A percentile compares a stretch with the other conserved stretches of the same genome.
These are phyloP conservation scores for Tetramorium bicarinatum DNA, from an alignment of 2,888 invertebrate genomes.

Conservation along the genomic window DNA sequence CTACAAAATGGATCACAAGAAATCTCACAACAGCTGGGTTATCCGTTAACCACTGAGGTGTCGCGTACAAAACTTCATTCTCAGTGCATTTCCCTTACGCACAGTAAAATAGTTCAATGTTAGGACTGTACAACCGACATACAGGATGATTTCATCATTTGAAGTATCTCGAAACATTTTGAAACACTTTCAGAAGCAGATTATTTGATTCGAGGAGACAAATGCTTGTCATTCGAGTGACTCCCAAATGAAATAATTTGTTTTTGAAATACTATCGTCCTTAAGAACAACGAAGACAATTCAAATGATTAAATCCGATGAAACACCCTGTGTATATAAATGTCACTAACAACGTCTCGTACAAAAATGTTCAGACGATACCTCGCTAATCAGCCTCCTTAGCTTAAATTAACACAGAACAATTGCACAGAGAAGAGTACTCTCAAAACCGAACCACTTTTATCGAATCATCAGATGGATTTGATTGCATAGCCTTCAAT, in stretches of 20 bases:
- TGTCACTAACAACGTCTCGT: constrained; percentile 65
- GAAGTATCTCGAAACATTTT: neutral
- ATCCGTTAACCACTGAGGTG: constrained; percentile 57
- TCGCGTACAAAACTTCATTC: constrained; percentile 64
- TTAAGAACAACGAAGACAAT: constrained; percentile 24
- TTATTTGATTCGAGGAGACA: neutral
- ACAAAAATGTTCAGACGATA: constrained; percentile 58
- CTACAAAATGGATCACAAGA: constrained; percentile 57
- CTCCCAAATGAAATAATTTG: neutral
- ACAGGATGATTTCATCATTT: constrained; percentile 16
- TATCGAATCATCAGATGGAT: constrained; percentile 12
- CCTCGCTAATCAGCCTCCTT: constrained; percentile 69
- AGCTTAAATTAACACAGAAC: constrained; percentile 71
- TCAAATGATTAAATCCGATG: constrained; percentile 22
- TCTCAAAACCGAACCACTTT: constrained; percentile 34
- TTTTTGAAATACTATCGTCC: neutral
- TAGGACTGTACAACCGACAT: constrained; percentile 72
- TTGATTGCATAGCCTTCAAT: constrained; percentile 28
- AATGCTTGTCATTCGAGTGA: neutral
- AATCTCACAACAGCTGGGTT: constrained; percentile 63
- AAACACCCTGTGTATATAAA: constrained; percentile 35
- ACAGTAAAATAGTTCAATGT: constrained; percentile 65
- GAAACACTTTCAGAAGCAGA: neutral
- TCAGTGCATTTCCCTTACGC: constrained; percentile 32
- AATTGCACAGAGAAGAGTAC: constrained; percentile 70